These are phyloP conservation scores for Cyanoderma ruficeps DNA, from an alignment of 2,113 vertebrate species.

Conservation along the genomic window DNA sequence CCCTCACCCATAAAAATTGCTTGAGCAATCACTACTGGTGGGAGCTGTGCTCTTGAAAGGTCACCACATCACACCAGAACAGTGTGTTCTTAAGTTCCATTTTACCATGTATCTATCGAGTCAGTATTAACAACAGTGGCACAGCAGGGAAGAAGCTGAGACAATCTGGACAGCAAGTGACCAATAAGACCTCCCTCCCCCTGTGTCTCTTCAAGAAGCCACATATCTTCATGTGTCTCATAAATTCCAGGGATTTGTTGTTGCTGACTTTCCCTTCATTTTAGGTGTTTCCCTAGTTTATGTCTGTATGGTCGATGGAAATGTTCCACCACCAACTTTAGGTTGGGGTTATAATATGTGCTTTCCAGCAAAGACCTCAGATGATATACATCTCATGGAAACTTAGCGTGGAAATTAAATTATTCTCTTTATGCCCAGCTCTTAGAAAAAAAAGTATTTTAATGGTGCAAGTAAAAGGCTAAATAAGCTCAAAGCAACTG, in stretches of 20 bases:
- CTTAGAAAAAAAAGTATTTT: not conserved
- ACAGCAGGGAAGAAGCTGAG: not conserved
- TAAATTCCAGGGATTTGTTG: not conserved
- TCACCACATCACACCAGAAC: not conserved
- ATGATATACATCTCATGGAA: not conserved
- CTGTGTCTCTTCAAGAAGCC: not conserved
- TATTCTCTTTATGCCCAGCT: not conserved
- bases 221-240: not conserved
- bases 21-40: not conserved
- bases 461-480: not conserved
- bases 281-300: not conserved
- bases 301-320: not conserved
- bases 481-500: not conserved
- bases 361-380: not conserved
- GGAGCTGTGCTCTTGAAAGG: not conserved
- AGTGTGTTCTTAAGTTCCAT: not conserved
- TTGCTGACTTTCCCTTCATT: not conserved
- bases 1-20: not conserved
- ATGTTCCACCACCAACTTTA: not conserved
- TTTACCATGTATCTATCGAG: not conserved
- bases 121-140: not conserved
- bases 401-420: not conserved
- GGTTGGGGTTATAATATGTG: not conserved
- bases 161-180: not conserved
- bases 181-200: accelerated